Evolutionary conservation across 2,797 vertebrate genomes (phyloP), one percentile per base, ranked within the genome.

Genomic region (Gallinago solitaria): DNA sequence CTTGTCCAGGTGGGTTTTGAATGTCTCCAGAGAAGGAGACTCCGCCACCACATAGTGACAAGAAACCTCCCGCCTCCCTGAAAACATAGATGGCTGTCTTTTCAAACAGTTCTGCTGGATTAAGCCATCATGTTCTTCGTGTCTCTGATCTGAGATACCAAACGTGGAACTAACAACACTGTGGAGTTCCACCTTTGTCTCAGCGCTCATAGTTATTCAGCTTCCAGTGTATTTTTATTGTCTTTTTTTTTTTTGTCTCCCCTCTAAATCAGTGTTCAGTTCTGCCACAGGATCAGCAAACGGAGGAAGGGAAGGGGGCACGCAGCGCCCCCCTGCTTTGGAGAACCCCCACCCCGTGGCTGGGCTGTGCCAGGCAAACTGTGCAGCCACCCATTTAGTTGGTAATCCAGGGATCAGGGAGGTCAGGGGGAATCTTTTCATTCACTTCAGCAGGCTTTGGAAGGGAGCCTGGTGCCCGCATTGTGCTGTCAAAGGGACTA

Each of bases 371-470:
- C 70, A 64, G 75, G 89, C 60, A 68, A 87, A 60, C 35, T 20
- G 35, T 10, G 56, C 90, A 89, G 77, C 51, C 88, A 87, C 4
- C 19, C 94, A 59, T 90, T 93, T 41, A 74, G 69, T 56, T 56
- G 37, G 64, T 68, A 90, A 92, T 87, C 71, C 81, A 45, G 87
- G 71, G 90, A 90, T 77, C 89, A 85, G 68, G 27, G 71, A 95
- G 87, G 93, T 90, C 93, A 93, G 74, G 57, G 53, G 68, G 86
- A 95, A 92, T 89, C 81, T 87, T 96, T 95, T 95, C 78, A 85
- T 64, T 90, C 78, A 67, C 83, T 93, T 91, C 48, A 87, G 68
- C 71, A 75, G 48, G 39, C 64, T 89, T 85, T 95, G 83, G 92
- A 94, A 95, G 64, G 50, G 70, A 93, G 93, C 89, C 93, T 92